Percentiles rank a stretch among this genome's conserved stretches.
Evolutionary conservation across 2,888 invertebrate genomes (phyloP).

Genomic region (Mechanitis messenoides): DNA sequence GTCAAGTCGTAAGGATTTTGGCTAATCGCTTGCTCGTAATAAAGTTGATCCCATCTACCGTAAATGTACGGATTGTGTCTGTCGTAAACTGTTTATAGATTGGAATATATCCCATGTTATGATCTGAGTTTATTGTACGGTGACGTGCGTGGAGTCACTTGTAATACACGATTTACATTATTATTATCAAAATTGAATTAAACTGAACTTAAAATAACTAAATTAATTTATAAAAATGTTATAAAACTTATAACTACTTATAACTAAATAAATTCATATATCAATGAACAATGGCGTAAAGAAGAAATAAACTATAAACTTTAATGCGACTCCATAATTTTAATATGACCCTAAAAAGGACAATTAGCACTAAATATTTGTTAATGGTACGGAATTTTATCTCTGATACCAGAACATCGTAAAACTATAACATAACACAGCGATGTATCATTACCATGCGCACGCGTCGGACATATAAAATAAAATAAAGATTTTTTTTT

Average conservation of each 20-base stretch:
- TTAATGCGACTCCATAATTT: conserved; percentile 29
- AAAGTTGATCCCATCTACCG: conserved; percentile 43
- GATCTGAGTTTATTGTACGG: conserved; percentile 37
- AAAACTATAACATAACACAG: conserved; percentile 48
- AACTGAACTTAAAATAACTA: too few species aligned
- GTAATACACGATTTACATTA: too few species aligned
- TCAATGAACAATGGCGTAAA: background rate
- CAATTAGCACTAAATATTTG: conserved; percentile 63
- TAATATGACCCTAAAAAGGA: conserved; percentile 47
- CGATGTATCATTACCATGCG: conserved; percentile 50
- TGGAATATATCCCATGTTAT: conserved; percentile 42
- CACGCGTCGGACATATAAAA: conserved; percentile 55
- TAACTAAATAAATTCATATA: too few species aligned
- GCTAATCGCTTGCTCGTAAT: conserved; percentile 59
- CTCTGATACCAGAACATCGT: conserved; percentile 45
- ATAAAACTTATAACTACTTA: too few species aligned
- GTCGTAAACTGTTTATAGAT: conserved; percentile 58
- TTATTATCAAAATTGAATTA: too few species aligned
- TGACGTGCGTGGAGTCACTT: too few species aligned
- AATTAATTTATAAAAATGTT: too few species aligned
- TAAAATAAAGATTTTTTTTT: conserved; percentile 32
- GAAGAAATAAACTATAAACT: conserved; percentile 10
- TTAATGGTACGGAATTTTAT: conserved; percentile 55
- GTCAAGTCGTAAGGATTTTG: conserved; percentile 55
- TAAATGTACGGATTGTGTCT: conserved; percentile 36